Evolutionary conservation across 37 sponge, comb jelly and placozoan genomes (phyloP).

Genomic region (Geodia barretti): DNA sequence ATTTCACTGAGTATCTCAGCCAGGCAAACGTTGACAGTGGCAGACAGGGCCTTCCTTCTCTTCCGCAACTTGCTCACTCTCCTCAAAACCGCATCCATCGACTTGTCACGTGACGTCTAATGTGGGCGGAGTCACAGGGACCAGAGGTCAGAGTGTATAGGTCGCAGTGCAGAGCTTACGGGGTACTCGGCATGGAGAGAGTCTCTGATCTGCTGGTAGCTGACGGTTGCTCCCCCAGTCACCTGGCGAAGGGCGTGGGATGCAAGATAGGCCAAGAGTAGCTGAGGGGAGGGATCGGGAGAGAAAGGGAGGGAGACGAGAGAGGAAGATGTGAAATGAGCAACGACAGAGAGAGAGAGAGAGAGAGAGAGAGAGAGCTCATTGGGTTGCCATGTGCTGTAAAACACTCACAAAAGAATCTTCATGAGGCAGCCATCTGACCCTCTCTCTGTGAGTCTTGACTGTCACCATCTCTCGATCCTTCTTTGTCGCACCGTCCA

Average conservation of each 20-base stretch:
- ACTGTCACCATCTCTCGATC: neutral
- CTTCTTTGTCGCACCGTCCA: neutral
- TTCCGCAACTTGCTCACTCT: neutral
- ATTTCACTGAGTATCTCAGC: slow-evolving; percentile 39
- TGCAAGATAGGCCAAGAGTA: slow-evolving; percentile 28
- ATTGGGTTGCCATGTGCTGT: no score
- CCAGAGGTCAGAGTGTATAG: neutral
- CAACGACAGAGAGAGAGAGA: neutral
- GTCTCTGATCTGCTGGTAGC: neutral
- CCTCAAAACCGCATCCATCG: slow-evolving; percentile 1
- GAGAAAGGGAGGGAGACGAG: neutral
- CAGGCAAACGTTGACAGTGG: slow-evolving; percentile 7
- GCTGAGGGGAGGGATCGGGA: slow-evolving; percentile 11
- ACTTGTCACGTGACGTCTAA: slow-evolving; percentile 1
- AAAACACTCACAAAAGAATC: slow-evolving; percentile 44
- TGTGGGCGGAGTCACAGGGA: neutral
- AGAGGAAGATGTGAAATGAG: neutral
- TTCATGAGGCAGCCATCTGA: slow-evolving; percentile 22
- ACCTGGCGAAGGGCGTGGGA: neutral
- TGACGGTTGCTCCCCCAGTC: slow-evolving; percentile 2
- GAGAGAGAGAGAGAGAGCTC: no score
- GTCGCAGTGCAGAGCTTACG: neutral
- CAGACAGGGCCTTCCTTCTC: neutral
- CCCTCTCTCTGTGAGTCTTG: slow-evolving; percentile 7
- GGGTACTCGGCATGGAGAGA: neutral